Evolutionary conservation across 1,140 invertebrate genomes (phyloP).

Genomic region (Aphaenogaster rudis): DNA sequence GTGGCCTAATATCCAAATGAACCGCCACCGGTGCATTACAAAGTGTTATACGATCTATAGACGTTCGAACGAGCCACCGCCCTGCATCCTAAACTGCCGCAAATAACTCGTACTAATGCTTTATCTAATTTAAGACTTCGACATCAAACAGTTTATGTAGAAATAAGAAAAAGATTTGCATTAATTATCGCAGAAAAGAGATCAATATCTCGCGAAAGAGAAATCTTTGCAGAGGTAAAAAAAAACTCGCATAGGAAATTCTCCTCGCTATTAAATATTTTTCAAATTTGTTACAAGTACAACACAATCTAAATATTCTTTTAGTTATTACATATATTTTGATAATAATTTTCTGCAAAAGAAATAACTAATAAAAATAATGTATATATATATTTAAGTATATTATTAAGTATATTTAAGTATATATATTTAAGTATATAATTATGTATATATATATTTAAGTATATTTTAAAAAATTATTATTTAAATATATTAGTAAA

Average conservation of each 20-base stretch:
- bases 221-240: not conserved
- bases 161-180: not conserved
- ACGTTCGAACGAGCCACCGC: not conserved
- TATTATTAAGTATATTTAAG: not conserved
- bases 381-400: not conserved
- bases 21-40: conserved; percentile 47
- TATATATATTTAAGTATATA: too few species aligned
- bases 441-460: not conserved
- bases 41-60: conserved; percentile 38
- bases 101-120: conserved; percentile 5
- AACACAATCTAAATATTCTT: not conserved
- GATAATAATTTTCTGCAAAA: not conserved
- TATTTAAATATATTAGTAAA: not conserved
- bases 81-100: not conserved
- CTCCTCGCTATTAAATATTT: not conserved
- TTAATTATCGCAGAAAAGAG: not conserved
- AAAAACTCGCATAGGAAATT: not conserved
- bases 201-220: not conserved
- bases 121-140: not conserved
- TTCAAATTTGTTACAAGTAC: not conserved
- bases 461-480: not conserved
- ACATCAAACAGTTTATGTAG: not conserved
- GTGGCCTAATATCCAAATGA: conserved; percentile 50
- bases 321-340: not conserved
- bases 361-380: not conserved